Percentiles rank a stretch among this genome's conserved stretches.
These are phyloP conservation scores for Stenodema calcarata DNA, from an alignment of 2,888 invertebrate species.

Conservation along the genomic window DNA sequence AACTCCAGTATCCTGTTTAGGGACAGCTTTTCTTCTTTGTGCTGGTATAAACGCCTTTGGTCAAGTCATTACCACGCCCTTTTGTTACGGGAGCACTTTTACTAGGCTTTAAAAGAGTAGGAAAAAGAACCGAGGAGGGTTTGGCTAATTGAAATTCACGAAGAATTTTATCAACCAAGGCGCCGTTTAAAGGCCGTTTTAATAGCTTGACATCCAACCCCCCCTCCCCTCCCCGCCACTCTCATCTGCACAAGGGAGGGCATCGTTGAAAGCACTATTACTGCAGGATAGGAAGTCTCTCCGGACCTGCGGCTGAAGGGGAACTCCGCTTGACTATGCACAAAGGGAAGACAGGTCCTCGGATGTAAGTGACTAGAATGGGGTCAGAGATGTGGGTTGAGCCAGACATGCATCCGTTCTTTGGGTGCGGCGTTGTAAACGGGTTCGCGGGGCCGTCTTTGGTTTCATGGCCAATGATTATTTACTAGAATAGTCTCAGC, in stretches of 20 bases:
- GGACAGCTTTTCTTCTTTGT: neutral
- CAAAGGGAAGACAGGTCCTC: slow-evolving; percentile 19
- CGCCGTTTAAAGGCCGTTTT: slow-evolving; percentile 14
- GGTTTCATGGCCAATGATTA: neutral
- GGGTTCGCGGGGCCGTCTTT: neutral
- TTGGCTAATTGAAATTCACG: slow-evolving; percentile 36
- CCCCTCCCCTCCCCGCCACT: neutral
- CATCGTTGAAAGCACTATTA: slow-evolving; percentile 4
- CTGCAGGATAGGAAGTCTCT: neutral
- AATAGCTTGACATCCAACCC: slow-evolving; percentile 22
- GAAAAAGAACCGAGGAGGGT: neutral
- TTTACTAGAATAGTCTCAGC: neutral
- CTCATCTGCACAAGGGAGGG: neutral
- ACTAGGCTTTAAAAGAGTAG: neutral
- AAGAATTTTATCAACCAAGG: slow-evolving; percentile 34
- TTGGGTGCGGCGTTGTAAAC: neutral
- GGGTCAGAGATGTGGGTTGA: slow-evolving; percentile 43
- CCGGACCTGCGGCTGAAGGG: neutral
- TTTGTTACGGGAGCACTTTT: slow-evolving; percentile 1
- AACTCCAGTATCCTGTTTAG: neutral
- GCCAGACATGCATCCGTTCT: slow-evolving; percentile 34
- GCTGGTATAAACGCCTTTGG: neutral
- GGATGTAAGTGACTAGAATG: slow-evolving; percentile 42
- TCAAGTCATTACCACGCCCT: slow-evolving; percentile 2
- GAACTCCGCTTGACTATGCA: slow-evolving; percentile 22